phyloP scores from a whole-genome alignment of 2,113 vertebrate species.

The Thalassarche chlororhynchos region DNA sequence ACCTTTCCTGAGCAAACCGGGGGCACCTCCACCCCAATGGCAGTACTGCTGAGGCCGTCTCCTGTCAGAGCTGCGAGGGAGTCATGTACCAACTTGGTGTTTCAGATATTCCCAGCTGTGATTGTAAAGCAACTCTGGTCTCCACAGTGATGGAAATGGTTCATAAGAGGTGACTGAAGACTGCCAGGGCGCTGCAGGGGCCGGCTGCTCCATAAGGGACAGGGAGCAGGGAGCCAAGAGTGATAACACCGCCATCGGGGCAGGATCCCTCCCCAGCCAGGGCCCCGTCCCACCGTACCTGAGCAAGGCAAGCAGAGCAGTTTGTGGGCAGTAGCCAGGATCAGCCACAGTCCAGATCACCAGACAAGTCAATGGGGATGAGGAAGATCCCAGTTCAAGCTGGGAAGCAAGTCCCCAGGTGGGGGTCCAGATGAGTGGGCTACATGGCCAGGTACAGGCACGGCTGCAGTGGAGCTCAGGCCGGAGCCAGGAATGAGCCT shows the following conservation, averaged over 20 bases:
- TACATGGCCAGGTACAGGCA: neutral
- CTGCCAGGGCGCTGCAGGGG: fast-evolving
- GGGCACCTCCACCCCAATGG: neutral
- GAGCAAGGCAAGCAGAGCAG: neutral
- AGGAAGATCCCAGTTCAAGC: neutral
- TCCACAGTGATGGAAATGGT: neutral
- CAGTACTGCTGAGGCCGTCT: neutral
- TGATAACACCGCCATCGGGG: fast-evolving
- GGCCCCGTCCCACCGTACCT: fast-evolving
- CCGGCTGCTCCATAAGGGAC: neutral
- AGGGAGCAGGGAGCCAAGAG: neutral
- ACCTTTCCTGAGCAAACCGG: neutral
- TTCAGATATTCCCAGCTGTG: neutral
- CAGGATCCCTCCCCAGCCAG: neutral
- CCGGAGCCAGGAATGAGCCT: neutral
- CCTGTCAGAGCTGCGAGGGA: neutral
- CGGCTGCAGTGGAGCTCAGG: neutral
- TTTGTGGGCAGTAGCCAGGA: neutral
- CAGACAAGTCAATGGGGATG: neutral
- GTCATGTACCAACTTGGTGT: neutral
- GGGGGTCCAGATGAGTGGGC: neutral
- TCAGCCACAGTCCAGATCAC: neutral
- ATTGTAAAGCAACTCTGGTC: neutral
- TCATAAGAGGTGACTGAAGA: neutral
- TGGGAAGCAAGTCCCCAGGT: fast-evolving